Evolutionary conservation across 2,113 vertebrate genomes (phyloP).

Genomic region (Nothoprocta perdicaria): DNA sequence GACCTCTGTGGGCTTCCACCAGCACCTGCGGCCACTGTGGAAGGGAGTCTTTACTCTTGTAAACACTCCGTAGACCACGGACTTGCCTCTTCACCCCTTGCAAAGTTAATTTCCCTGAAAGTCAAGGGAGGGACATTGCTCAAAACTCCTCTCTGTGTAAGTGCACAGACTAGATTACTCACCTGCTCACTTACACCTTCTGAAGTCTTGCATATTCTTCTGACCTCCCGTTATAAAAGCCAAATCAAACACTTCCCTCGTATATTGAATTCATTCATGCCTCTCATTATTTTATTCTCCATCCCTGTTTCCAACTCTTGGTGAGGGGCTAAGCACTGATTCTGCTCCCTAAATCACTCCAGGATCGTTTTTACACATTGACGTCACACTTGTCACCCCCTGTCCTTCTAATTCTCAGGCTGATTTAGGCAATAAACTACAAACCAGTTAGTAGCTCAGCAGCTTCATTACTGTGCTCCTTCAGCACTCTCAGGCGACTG

Average conservation of each 20-base stretch:
- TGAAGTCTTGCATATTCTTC: not conserved
- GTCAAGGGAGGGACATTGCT: fast-evolving
- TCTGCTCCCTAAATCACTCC: not conserved
- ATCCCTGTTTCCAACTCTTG: not conserved
- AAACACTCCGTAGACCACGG: not conserved
- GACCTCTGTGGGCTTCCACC: not conserved
- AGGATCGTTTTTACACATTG: not conserved
- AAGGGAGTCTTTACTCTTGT: not conserved
- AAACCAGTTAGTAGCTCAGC: fast-evolving
- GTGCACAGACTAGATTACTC: not conserved
- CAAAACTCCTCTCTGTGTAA: not conserved
- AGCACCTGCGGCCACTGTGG: fast-evolving
- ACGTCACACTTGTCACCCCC: not conserved
- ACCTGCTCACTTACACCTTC: not conserved
- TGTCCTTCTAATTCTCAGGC: not conserved
- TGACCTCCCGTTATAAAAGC: not conserved
- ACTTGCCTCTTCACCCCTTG: not conserved
- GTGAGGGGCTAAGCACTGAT: not conserved
- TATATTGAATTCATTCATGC: not conserved
- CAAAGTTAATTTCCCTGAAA: not conserved
- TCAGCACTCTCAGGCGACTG: not conserved
- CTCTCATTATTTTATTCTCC: not conserved
- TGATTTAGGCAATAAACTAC: not conserved
- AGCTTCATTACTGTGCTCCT: not conserved
- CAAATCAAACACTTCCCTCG: not conserved